These are phyloP conservation scores for Peromyscus californicus DNA, from an alignment of 2,113 vertebrate species.

Conservation along the genomic window DNA sequence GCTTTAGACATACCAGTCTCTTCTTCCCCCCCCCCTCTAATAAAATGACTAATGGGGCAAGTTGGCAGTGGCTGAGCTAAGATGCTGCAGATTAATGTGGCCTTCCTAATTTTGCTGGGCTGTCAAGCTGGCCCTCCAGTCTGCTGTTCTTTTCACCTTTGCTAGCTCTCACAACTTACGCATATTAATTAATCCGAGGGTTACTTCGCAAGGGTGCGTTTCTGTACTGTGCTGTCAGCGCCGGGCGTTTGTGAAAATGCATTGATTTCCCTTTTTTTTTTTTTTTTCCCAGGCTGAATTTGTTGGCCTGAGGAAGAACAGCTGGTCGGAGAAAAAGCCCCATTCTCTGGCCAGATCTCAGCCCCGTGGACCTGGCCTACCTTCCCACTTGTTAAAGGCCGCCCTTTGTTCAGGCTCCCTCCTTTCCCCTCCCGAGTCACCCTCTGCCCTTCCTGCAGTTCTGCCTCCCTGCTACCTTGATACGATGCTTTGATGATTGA, in stretches of 20 bases:
- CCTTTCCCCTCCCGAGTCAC: rapidly evolving
- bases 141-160: not conserved
- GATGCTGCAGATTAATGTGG: slow-evolving; percentile 23
- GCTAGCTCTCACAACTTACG: not conserved
- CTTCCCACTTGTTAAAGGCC: not conserved
- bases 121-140: not conserved
- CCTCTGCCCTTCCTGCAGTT: not conserved
- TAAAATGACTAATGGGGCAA: slow-evolving; percentile 29
- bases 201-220: not conserved
- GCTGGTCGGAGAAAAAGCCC: not conserved
- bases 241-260: not conserved
- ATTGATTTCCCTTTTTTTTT: not conserved
- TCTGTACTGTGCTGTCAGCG: not conserved
- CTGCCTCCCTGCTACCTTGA: rapidly evolving
- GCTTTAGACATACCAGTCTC: not conserved
- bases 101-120: not conserved
- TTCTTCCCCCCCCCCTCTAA: rapidly evolving
- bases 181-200: not conserved
- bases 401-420: not conserved
- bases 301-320: not conserved
- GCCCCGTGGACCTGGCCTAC: not conserved
- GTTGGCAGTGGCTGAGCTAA: slow-evolving; percentile 16
- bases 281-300: not conserved
- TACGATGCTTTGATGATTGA: no score
- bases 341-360: not conserved